Conservation (phyloP, 2,888 invertebrate genomes). For the Tipula unca region DNA sequence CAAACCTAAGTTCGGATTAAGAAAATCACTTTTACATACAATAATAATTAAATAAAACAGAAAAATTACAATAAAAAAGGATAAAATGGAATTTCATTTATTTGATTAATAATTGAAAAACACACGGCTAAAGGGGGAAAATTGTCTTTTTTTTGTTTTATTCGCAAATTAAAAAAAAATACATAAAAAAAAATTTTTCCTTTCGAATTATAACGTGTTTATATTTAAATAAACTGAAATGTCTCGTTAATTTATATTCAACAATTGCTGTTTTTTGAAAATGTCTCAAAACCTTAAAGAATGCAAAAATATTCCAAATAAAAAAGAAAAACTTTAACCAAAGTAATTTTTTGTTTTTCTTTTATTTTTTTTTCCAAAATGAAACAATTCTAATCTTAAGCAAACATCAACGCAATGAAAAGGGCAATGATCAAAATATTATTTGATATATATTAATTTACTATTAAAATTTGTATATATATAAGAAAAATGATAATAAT, state of each 20-base stretch:
- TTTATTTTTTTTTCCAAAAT: background rate
- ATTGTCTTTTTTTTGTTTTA: slow-evolving; percentile 8
- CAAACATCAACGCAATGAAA: background rate
- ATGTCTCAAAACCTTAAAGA: background rate
- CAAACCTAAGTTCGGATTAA: slow-evolving; percentile 36
- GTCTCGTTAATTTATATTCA: background rate
- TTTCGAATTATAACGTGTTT: background rate
- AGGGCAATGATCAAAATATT: background rate
- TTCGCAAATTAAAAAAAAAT: background rate
- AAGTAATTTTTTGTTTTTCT: background rate
- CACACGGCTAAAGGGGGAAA: background rate
- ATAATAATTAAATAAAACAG: background rate
- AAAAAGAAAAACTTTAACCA: background rate
- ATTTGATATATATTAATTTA: background rate
- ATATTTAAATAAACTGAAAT: background rate
- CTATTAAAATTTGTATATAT: slow-evolving; percentile 4
- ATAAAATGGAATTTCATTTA: slow-evolving; percentile 1
- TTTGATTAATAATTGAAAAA: background rate
- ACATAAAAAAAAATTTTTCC: background rate
- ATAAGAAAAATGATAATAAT: background rate
- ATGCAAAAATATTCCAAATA: background rate
- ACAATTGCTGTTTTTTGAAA: background rate
- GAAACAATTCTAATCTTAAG: background rate
- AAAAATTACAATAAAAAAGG: background rate
- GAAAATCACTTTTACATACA: background rate